A percentile compares a stretch with the other conserved stretches of the same genome.
Conservation (phyloP, 2,888 invertebrate genomes). For the Cerceris ruficornis region DNA sequence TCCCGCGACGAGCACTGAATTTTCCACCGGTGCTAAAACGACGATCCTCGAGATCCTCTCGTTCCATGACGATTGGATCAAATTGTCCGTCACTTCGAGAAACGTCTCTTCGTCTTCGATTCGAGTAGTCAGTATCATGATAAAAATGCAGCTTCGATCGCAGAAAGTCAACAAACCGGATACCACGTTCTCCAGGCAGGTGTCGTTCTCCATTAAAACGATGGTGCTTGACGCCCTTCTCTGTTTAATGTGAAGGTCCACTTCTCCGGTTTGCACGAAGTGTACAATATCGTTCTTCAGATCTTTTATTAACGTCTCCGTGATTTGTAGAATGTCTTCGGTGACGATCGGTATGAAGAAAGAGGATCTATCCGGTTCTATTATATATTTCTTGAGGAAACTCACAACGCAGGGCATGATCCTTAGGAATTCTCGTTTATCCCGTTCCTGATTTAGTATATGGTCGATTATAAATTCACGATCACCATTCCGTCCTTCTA, state of each 20-base stretch:
- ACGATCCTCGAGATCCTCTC: constrained; percentile 52
- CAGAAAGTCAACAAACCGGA: constrained; percentile 55
- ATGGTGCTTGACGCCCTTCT: constrained; percentile 36
- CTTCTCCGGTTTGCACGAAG: neutral
- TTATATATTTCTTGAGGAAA: constrained; percentile 50
- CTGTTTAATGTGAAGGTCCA: constrained; percentile 4
- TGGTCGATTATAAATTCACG: constrained; percentile 23
- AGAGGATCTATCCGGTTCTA: constrained; percentile 23
- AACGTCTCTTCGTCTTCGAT: constrained; percentile 57
- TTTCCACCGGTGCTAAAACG: constrained; percentile 54
- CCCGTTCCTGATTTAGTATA: neutral
- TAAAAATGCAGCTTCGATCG: constrained; percentile 58
- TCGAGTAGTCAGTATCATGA: constrained; percentile 47
- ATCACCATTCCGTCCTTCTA: neutral
- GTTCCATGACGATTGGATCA: constrained; percentile 59
- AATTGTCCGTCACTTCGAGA: constrained; percentile 47
- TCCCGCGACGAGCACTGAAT: constrained; percentile 54
- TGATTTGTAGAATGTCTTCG: constrained; percentile 6
- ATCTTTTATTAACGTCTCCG: constrained; percentile 26
- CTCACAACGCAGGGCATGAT: constrained; percentile 52
- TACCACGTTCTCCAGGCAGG: constrained; percentile 35
- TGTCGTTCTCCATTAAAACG: constrained; percentile 54
- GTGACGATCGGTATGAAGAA: constrained; percentile 41
- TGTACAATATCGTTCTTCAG: constrained; percentile 7
- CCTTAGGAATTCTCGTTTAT: neutral